These are phyloP conservation scores for Bicyclus anynana DNA, from an alignment of 1,140 invertebrate species.

Conservation along the genomic window DNA sequence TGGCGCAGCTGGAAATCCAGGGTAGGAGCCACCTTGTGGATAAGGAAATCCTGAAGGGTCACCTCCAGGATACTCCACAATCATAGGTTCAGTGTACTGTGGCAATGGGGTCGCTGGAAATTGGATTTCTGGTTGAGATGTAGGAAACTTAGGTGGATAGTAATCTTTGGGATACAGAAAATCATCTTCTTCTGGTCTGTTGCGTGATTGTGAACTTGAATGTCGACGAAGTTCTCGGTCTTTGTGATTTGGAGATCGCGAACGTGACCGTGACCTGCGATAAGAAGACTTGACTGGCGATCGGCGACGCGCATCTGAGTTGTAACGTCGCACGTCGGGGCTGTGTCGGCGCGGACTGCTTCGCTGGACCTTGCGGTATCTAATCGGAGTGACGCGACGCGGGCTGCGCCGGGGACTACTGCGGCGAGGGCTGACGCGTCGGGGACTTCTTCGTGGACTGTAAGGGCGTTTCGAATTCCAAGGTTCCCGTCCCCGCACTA, in stretches of 20 bases:
- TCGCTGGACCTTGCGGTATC: background rate
- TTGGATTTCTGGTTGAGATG: slow-evolving; percentile 15
- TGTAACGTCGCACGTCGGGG: slow-evolving; percentile 21
- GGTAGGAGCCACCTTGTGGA: slow-evolving; percentile 35
- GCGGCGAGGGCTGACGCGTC: slow-evolving; percentile 4
- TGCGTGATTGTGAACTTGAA: slow-evolving; percentile 3
- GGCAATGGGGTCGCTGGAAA: slow-evolving; percentile 16
- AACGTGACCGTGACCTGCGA: slow-evolving; percentile 22
- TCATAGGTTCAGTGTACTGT: slow-evolving; percentile 16
- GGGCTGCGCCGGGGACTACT: background rate
- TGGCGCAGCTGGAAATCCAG: slow-evolving; percentile 31
- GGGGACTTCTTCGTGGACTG: slow-evolving; percentile 1
- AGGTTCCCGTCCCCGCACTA: slow-evolving; percentile 12
- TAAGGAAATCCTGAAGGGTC: slow-evolving; percentile 32
- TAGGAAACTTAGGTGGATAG: slow-evolving; percentile 8
- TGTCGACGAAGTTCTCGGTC: background rate
- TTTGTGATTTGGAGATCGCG: slow-evolving; percentile 11
- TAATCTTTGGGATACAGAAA: slow-evolving; percentile 49
- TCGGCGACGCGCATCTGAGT: too few species aligned
- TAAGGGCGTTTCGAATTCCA: slow-evolving; percentile 24
- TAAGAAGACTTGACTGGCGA: slow-evolving; percentile 24
- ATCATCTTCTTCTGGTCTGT: slow-evolving; percentile 28
- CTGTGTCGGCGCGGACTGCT: background rate
- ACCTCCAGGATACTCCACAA: slow-evolving; percentile 22
- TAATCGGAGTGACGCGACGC: slow-evolving; percentile 4